Evolutionary conservation across 2,113 vertebrate genomes (phyloP).

Genomic region (Dermatemys mawii): DNA sequence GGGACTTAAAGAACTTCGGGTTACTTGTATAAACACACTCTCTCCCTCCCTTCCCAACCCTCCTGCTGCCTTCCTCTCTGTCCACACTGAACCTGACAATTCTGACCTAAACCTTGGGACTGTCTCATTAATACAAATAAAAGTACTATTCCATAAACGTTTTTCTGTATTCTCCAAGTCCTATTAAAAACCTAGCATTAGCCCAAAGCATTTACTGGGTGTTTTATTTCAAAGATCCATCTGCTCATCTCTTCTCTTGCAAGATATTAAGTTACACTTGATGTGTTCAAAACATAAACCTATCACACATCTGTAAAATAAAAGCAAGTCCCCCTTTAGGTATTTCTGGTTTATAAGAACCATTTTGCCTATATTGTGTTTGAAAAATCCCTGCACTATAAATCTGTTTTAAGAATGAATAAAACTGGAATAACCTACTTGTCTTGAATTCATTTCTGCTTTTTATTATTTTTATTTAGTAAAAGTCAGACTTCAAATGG

Average conservation of each 20-base stretch:
- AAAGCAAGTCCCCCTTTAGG: neutral
- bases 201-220: neutral
- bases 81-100: neutral
- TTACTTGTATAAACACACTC: neutral
- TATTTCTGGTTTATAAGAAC: neutral
- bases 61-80: neutral
- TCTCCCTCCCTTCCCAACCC: no score
- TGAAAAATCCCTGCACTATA: neutral
- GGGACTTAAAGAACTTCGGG: neutral
- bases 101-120: neutral
- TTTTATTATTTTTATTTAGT: neutral
- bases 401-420: slow-evolving; percentile 19
- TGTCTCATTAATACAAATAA: neutral
- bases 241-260: neutral
- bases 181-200: neutral
- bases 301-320: neutral
- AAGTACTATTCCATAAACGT: neutral
- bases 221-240: neutral
- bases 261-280: neutral
- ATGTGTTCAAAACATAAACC: neutral
- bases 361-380: neutral
- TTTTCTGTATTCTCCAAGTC: neutral
- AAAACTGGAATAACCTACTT: slow-evolving; percentile 6
- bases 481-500: neutral
- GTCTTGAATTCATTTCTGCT: neutral